These are phyloP conservation scores for Fukomys damarensis DNA, from an alignment of 2,113 vertebrate species.

Conservation along the genomic window DNA sequence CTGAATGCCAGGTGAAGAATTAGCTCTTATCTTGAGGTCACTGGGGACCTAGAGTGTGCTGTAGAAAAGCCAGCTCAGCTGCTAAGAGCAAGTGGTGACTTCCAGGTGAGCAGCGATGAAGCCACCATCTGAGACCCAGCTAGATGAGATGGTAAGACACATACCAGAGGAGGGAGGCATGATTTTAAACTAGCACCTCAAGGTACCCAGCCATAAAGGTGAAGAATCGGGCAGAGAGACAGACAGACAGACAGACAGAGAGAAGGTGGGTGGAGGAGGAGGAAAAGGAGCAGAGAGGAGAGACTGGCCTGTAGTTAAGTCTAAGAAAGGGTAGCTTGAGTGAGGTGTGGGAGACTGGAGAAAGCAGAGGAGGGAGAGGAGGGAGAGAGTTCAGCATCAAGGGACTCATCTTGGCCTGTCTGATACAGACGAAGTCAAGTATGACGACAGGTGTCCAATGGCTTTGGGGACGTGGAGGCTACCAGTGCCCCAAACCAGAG, in stretches of 20 bases:
- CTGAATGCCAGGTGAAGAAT: neutral
- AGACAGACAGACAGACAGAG: neutral
- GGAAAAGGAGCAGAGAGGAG: neutral
- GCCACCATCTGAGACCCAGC: neutral
- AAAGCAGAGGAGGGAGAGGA: neutral
- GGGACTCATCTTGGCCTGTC: neutral
- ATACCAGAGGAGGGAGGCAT: neutral
- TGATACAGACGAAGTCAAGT: neutral
- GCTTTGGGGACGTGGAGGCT: neutral
- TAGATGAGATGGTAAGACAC: neutral
- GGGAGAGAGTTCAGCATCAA: neutral
- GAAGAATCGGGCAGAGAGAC: neutral
- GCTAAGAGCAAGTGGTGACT: neutral
- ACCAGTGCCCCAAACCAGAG: neutral
- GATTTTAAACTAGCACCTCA: neutral
- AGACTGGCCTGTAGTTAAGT: too few relatives aligned
- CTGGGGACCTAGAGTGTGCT: neutral
- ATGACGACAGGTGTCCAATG: neutral
- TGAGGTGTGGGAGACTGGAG: neutral
- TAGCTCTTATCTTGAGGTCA: neutral
- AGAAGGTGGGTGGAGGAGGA: fast-evolving
- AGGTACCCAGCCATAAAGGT: neutral
- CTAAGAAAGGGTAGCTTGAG: neutral
- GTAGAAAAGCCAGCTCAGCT: neutral
- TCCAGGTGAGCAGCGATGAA: neutral